phyloP scores from a whole-genome alignment of 2,888 invertebrate genomes.

The Brassicogethes aeneus region DNA sequence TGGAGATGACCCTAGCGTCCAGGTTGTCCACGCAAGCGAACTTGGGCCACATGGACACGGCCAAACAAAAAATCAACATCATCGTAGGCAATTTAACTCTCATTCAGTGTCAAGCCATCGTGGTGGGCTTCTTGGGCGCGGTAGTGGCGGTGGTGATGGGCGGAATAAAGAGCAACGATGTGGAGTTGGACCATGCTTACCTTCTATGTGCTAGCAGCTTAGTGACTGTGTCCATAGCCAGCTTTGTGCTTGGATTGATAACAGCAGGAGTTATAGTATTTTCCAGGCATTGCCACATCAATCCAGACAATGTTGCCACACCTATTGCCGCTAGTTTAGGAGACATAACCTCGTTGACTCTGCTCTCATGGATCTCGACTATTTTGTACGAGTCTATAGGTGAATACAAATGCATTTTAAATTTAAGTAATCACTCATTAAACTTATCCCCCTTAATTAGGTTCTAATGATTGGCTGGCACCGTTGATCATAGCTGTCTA shows the following conservation, averaged over 20 bases:
- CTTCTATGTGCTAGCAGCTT: conserved; percentile 66
- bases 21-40: conserved; percentile 72
- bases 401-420: too few species aligned
- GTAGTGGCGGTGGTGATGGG: conserved; percentile 61
- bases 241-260: conserved; percentile 59
- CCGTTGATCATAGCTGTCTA: conserved; percentile 55
- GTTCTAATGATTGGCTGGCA: conserved; percentile 55
- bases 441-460: conserved; percentile 22
- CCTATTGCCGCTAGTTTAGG: conserved; percentile 75
- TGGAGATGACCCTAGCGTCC: conserved; percentile 78
- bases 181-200: conserved; percentile 57
- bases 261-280: conserved; percentile 65
- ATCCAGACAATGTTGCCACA: conserved; percentile 74
- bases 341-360: conserved; percentile 61
- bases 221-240: conserved; percentile 67
- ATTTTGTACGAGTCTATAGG: conserved; percentile 48
- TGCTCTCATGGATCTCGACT: conserved; percentile 51
- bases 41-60: conserved; percentile 64
- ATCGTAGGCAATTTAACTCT: conserved; percentile 66
- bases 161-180: conserved; percentile 52
- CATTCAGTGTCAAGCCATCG: conserved; percentile 62
- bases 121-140: conserved; percentile 63
- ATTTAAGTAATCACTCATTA: conserved; percentile 5
- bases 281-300: conserved; percentile 59
- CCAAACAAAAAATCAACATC: conserved; percentile 55